Conservation (phyloP, 37 sponge, comb jelly and placozoan species). For the Halichondria panicea region DNA sequence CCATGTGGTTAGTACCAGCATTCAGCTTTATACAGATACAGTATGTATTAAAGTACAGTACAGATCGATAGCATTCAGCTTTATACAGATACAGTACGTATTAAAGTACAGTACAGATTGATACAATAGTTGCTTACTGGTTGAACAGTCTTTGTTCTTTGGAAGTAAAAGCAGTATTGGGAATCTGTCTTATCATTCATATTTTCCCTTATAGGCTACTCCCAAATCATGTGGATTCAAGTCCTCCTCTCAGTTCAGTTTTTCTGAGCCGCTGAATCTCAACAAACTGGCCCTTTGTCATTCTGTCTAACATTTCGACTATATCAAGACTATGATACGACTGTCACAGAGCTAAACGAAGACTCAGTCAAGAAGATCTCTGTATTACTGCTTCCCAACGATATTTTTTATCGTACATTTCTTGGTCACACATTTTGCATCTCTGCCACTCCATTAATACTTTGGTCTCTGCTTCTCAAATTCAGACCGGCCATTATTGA, state of each 20-base stretch:
- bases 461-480: no score
- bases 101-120: not conserved
- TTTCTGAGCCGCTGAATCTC: conserved; percentile 44
- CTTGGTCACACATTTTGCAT: no score
- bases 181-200: not conserved
- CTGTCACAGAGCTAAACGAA: no score
- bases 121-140: not conserved
- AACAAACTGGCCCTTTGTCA: conserved; percentile 7
- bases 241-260: conserved; percentile 48
- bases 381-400: not conserved
- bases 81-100: not conserved
- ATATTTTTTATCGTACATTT: no score
- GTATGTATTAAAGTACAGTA: no score
- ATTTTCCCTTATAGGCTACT: conserved; percentile 25
- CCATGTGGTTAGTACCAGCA: not conserved
- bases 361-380: no score
- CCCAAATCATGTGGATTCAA: conserved; percentile 39
- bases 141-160: not conserved
- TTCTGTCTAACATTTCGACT: no score
- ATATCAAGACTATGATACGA: no score
- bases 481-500: no score
- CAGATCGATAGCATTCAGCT: no score
- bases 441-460: no score
- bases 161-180: not conserved
- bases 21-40: not conserved